A percentile compares a stretch with the other conserved stretches of the same genome.
These are phyloP conservation scores for Siniperca chuatsi DNA, from an alignment of 2,113 vertebrate species.

Conservation along the genomic window DNA sequence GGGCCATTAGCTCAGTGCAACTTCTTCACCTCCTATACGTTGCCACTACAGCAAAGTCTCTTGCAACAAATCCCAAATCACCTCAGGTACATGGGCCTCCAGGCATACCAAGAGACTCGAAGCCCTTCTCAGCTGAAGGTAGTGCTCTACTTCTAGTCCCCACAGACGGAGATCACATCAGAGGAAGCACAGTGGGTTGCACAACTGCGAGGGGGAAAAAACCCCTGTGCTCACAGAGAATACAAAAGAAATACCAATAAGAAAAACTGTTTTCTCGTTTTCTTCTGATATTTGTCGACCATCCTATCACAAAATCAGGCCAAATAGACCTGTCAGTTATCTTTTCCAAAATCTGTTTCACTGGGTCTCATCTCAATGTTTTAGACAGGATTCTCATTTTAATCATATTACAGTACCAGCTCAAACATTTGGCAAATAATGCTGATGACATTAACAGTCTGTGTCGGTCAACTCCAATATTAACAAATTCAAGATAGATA, in stretches of 20 bases:
- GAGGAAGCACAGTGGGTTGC: slow-evolving; percentile 18
- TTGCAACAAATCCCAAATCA: slow-evolving; percentile 66
- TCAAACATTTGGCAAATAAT: slow-evolving; percentile 23
- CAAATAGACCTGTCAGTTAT: background rate
- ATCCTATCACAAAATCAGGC: background rate
- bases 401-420: background rate
- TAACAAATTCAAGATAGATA: slow-evolving; percentile 11
- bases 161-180: slow-evolving; percentile 44
- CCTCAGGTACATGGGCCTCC: slow-evolving; percentile 62
- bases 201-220: background rate
- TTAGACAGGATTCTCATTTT: slow-evolving; percentile 7
- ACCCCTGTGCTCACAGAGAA: background rate
- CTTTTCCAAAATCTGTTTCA: background rate
- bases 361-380: background rate
- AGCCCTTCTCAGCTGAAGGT: slow-evolving; percentile 45
- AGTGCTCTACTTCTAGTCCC: slow-evolving; percentile 48
- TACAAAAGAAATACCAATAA: slow-evolving; percentile 6
- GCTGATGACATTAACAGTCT: slow-evolving; percentile 1
- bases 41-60: slow-evolving; percentile 56
- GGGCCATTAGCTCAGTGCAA: slow-evolving; percentile 65
- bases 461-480: background rate
- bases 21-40: slow-evolving; percentile 57
- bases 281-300: slow-evolving; percentile 13
- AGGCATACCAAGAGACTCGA: slow-evolving; percentile 57
- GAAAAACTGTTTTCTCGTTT: background rate